Evolutionary conservation across 2,888 invertebrate genomes (phyloP), one percentile per base, ranked within the genome.

Genomic region (Quadroppia sp.): DNA sequence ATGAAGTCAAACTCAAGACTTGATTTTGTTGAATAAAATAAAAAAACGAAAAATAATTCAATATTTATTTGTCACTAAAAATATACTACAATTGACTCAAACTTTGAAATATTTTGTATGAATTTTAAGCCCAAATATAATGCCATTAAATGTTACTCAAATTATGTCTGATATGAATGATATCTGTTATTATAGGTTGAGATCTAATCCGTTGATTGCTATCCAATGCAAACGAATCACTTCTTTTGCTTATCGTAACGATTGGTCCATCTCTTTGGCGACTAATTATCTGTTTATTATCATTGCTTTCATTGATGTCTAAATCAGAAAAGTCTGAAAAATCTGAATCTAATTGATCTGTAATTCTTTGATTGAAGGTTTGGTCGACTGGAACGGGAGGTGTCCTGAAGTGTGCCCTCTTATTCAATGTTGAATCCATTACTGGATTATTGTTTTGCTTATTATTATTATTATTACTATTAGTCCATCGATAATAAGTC

Each of bases 401-500:
- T 1, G 23, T 25, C 28, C 13, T 6, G 28, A 69, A 45, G 40
- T 13, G 45, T 11, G 25, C 15, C 42, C 69, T 40, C 36, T 42
- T 9, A 20, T 69, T 23, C 25, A 69, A 23, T 6, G 45, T 69
- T 25, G 69, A 45, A 17, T 3, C 23, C 17, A 9, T 50, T 15
- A 4, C 15, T 6, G 17, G 7, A 7, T 25, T 56, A 25, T 23
- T 28, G 25, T 28, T 59, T 59, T 59, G 59, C n/a, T 20, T 28
- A 28, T 32, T 36, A 32, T 32, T 40, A 9, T 40, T 32, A 67
- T 13, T 67, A 23, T 32, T 32, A 30, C 32, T 36, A 15, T 67
- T 67, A 45, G 7, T 20, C 69, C 69, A 69, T 15, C 69, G 42
- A 45, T 69, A 69, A 28, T 69, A 69, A 25, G 45, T 69, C 42